These are phyloP conservation scores for Chesias legatella DNA, from an alignment of 2,888 invertebrate genomes.

Conservation along the genomic window DNA sequence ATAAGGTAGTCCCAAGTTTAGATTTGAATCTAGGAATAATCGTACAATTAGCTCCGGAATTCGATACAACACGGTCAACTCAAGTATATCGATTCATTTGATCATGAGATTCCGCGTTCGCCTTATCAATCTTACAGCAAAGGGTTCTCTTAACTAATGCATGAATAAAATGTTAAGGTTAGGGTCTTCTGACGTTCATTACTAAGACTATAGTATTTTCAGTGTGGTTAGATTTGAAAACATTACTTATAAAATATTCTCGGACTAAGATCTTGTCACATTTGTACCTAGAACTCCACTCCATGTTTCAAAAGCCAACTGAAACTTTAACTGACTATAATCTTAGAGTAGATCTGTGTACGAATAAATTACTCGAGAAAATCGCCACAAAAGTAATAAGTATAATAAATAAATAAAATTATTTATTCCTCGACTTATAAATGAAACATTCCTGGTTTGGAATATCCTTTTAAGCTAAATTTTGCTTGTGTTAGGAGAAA, in stretches of 20 bases:
- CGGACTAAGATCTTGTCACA: constrained; percentile 28
- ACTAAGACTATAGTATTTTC: constrained; percentile 6
- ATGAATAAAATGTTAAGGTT: constrained; percentile 20
- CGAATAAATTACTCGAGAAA: constrained; percentile 34
- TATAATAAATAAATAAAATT: no score
- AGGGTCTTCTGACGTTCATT: constrained; percentile 20
- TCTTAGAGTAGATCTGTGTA: constrained; percentile 26
- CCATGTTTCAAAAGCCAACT: constrained; percentile 32
- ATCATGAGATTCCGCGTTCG: constrained; percentile 23
- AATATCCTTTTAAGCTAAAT: no score
- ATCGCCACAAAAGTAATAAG: constrained; percentile 23
- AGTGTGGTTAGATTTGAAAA: constrained; percentile 13
- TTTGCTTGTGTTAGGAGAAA: no score
- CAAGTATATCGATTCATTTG: constrained; percentile 21
- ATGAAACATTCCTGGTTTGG: no score
- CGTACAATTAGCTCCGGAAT: constrained; percentile 10
- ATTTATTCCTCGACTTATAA: no score
- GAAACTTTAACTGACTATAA: constrained; percentile 32
- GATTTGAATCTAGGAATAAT: no score
- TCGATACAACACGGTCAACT: constrained; percentile 13
- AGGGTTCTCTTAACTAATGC: constrained; percentile 11
- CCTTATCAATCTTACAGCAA: constrained; percentile 4
- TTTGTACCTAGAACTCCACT: constrained; percentile 21
- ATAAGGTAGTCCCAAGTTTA: no score
- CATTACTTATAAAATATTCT: constrained; percentile 27